phyloP scores from a whole-genome alignment of 2,113 vertebrate genomes.

The Corvus hawaiiensis region DNA sequence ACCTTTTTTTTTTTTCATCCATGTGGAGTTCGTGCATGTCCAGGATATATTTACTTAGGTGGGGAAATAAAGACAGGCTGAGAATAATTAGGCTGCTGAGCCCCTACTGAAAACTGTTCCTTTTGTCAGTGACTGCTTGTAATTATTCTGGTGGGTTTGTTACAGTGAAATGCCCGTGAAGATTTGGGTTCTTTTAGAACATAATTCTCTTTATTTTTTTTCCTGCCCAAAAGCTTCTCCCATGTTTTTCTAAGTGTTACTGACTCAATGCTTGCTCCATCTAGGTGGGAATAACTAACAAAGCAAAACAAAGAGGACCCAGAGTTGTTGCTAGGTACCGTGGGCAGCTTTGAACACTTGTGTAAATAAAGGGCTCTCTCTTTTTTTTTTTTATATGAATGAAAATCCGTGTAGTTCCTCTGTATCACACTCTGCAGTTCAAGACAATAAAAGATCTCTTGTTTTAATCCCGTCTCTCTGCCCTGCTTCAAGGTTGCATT shows the following conservation, averaged over 20 bases:
- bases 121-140: conserved; percentile 1
- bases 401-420: conserved; percentile 40
- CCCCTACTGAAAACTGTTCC: neutral
- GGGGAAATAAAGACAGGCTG: neutral
- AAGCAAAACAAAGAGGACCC: neutral
- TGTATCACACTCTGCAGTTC: conserved; percentile 42
- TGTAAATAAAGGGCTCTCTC: conserved; percentile 57
- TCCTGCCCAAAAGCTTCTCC: neutral
- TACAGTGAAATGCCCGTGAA: neutral
- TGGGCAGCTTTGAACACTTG: neutral
- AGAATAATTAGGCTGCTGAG: neutral
- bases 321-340: neutral
- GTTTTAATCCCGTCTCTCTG: conserved; percentile 40
- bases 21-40: neutral
- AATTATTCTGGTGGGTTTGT: conserved; percentile 13
- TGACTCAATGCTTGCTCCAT: neutral
- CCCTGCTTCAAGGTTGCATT: conserved; percentile 9
- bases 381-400: neutral
- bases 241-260: neutral
- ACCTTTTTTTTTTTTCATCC: neutral
- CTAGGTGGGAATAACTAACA: conserved; percentile 25
- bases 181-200: neutral
- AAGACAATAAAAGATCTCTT: conserved; percentile 55
- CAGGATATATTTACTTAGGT: neutral
- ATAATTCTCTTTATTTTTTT: neutral